Base-by-base conservation (phyloP, 2,888 invertebrate genomes). In the Leptopterna dolabrata region DNA sequence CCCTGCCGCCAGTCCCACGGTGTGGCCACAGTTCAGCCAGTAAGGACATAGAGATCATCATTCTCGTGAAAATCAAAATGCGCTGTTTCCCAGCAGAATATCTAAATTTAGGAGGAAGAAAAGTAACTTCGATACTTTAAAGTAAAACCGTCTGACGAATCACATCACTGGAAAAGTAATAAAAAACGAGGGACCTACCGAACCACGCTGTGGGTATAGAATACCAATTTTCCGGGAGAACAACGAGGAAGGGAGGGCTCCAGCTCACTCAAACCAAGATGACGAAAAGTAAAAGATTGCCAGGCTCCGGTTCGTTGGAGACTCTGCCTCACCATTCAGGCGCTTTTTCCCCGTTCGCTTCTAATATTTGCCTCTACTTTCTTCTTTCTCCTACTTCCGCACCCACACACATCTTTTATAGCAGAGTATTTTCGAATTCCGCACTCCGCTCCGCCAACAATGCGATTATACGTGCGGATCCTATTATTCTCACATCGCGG, bases 401-500 rank as follows among this genome's bases (percentile, higher is more conserved):
- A 63, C 19, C 24, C 63, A 19, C 63, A 63, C 63, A 63, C 63
- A 63, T 63, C 63, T 63, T 63, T 63, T 73, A 41, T 73, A 1
- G 73, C 11, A 27, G 73, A 30, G 73, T 73, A 73, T 73, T 73
- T 73, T 73, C 36, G 73, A 73, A 73, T 73, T 73, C 73, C 73
- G 16, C 73, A 36, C 73, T 73, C 36, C 19, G 0, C 36, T 73
- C 41, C 73, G 16, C 73, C 73, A 73, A 73, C 73, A 73, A 73
- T 73, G 16, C 73, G 73, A 36, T 73, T 73, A 73, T 73, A 73
- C 41, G 73, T 73, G 73, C 73, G 30, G 73, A 73, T 73, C 73
- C 73, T 73, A 73, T 73, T 73, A 73, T 73, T 41, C 73, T 36
- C 73, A 24, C 63, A 63, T 63, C 24, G 63, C 24, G 24, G 63